Evolutionary conservation across 2,888 invertebrate species (phyloP).

Genomic region (Yponomeuta evonymella): DNA sequence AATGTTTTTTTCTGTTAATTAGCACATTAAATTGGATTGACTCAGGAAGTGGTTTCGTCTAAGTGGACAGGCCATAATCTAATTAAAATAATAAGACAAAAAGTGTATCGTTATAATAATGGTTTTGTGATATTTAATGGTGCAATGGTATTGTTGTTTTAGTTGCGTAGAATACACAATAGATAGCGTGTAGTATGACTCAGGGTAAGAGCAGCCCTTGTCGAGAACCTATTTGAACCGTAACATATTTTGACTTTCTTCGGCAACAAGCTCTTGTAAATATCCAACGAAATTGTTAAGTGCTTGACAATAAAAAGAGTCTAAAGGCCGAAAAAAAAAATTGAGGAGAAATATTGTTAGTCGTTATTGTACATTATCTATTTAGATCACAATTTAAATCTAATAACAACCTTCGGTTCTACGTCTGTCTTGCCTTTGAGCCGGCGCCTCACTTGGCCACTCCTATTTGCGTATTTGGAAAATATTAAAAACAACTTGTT

Average conservation of each 20-base stretch:
- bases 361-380: neutral
- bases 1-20: too few species aligned
- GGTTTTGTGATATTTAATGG: constrained; percentile 20
- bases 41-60: too few species aligned
- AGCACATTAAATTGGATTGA: too few species aligned
- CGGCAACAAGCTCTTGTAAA: too few species aligned
- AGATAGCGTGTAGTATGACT: neutral
- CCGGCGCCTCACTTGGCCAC: too few species aligned
- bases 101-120: neutral
- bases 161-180: neutral
- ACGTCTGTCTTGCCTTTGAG: too few species aligned
- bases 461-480: too few species aligned
- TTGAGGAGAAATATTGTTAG: neutral
- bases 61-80: too few species aligned
- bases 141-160: constrained; percentile 20
- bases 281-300: neutral
- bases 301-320: neutral
- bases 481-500: too few species aligned
- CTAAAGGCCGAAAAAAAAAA: neutral
- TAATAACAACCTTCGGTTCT: too few species aligned
- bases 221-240: too few species aligned
- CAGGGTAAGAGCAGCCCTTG: too few species aligned
- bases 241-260: neutral
- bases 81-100: neutral
- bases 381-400: neutral